phyloP scores from a whole-genome alignment of 2,797 vertebrate genomes.

The Alectoris magna region DNA sequence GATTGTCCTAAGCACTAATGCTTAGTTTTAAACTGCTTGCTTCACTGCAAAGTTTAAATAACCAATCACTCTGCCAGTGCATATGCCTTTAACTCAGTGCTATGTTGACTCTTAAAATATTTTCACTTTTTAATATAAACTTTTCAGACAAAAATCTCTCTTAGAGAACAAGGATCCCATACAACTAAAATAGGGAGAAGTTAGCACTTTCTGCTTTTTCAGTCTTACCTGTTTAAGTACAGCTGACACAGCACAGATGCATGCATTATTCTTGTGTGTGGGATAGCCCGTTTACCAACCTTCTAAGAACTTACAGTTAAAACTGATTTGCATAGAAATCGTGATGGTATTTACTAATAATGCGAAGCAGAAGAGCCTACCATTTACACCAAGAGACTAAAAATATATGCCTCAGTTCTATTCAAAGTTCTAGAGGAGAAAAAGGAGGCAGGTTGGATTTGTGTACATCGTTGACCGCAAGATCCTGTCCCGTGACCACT shows the following conservation, averaged over 20 bases:
- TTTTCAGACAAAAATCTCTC: constrained; percentile 48
- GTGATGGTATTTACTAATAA: not conserved
- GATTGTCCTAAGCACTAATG: constrained; percentile 12
- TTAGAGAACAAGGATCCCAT: constrained; percentile 45
- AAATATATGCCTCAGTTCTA: not conserved
- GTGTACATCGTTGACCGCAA: not conserved
- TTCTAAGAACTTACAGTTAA: not conserved
- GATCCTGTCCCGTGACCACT: not conserved
- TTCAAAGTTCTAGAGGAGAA: not conserved
- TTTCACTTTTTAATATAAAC: constrained; percentile 69
- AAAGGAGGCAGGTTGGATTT: not conserved
- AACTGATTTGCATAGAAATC: not conserved
- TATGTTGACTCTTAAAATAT: constrained; percentile 71
- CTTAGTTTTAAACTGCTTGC: constrained; percentile 42
- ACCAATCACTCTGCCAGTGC: constrained; percentile 44
- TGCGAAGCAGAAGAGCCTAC: not conserved
- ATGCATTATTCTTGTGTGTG: not conserved
- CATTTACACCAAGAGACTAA: not conserved
- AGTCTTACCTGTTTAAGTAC: constrained; percentile 52
- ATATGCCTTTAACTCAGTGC: constrained; percentile 36
- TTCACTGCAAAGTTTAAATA: constrained; percentile 60
- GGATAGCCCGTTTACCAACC: not conserved
- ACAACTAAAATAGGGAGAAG: constrained; percentile 54
- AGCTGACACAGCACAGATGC: constrained; percentile 33
- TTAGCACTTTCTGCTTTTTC: constrained; percentile 6